Evolutionary conservation across 2,797 vertebrate genomes (phyloP).

Genomic region (Mormyrops boulengeri): DNA sequence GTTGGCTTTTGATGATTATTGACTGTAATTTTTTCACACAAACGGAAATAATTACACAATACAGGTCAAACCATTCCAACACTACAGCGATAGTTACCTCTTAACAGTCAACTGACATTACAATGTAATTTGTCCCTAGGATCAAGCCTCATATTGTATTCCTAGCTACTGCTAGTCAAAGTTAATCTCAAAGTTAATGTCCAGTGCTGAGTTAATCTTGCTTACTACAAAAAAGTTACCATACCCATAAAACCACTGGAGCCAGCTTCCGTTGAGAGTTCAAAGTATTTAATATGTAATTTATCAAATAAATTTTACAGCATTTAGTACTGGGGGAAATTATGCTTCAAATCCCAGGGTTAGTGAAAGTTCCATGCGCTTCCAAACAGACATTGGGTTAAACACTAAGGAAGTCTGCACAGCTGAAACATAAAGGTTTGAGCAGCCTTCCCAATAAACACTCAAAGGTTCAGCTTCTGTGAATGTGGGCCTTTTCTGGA

Average conservation of each 20-base stretch:
- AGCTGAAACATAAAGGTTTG: background rate
- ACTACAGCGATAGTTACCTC: background rate
- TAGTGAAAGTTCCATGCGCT: background rate
- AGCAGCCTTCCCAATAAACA: background rate
- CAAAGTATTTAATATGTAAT: background rate
- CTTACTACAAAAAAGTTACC: background rate
- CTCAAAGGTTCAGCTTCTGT: background rate
- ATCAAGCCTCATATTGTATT: background rate
- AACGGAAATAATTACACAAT: background rate
- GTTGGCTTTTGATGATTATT: background rate
- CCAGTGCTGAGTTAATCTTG: background rate
- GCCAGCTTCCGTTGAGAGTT: background rate
- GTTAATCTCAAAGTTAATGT: background rate
- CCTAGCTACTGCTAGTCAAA: background rate
- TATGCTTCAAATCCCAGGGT: background rate
- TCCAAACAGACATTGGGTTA: background rate
- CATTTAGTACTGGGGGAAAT: background rate
- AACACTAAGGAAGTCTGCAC: background rate
- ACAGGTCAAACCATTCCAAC: background rate
- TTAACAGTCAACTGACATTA: background rate
- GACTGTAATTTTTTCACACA: background rate
- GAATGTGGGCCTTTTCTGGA: background rate
- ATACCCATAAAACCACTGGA: background rate
- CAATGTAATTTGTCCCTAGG: background rate
- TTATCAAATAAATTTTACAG: background rate